Evolutionary conservation across 1,140 invertebrate species (phyloP).

Genomic region (Helicoverpa zea): DNA sequence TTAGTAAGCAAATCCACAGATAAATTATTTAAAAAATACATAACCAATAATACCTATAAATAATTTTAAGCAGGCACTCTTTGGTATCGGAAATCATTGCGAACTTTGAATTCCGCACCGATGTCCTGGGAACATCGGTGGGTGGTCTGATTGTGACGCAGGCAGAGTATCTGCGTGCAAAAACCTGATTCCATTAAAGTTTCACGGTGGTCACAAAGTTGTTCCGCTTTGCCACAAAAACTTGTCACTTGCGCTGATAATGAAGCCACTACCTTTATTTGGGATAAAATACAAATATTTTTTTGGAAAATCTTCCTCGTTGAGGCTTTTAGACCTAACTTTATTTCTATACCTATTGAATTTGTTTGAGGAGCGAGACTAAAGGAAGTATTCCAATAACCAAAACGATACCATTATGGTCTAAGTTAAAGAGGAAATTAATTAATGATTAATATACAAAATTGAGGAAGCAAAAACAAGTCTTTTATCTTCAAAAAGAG

Average conservation of each 20-base stretch:
- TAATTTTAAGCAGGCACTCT: too few species aligned
- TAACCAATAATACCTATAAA: too few species aligned
- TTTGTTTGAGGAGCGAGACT: too few species aligned
- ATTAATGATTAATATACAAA: too few species aligned
- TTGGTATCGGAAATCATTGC: background rate
- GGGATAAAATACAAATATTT: background rate
- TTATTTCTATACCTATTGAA: too few species aligned
- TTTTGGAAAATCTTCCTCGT: background rate
- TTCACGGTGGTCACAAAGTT: slow-evolving; percentile 5
- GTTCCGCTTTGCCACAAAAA: background rate
- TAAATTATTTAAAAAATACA: too few species aligned
- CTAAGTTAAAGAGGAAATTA: too few species aligned
- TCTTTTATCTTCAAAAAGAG: background rate
- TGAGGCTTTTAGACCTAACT: too few species aligned
- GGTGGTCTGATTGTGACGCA: background rate
- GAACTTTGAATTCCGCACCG: background rate
- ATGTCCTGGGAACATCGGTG: background rate
- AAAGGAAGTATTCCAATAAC: too few species aligned
- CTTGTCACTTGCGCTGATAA: slow-evolving; percentile 11
- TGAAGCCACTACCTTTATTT: slow-evolving; percentile 23
- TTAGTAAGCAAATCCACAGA: too few species aligned
- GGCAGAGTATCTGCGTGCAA: background rate
- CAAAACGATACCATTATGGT: too few species aligned
- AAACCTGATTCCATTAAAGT: slow-evolving; percentile 21
- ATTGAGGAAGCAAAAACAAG: too few species aligned